phyloP scores from a whole-genome alignment of 2,888 invertebrate genomes.

The Melanchra persicariae region DNA sequence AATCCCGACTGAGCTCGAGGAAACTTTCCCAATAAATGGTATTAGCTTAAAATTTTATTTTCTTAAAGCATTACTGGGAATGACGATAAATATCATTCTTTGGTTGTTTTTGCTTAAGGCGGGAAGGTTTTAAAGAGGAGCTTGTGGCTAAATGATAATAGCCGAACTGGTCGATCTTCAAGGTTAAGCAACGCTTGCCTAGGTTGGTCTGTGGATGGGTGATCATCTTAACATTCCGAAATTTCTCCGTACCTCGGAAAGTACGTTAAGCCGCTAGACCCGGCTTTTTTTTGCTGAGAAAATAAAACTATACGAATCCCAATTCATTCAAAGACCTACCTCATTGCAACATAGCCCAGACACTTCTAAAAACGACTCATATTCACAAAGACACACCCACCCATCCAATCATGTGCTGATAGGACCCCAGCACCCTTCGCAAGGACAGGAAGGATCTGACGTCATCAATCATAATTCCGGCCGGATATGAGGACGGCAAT shows the following conservation, averaged over 20 bases:
- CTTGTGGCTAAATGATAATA: too few relatives aligned
- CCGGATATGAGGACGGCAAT: constrained; percentile 61
- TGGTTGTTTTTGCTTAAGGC: constrained; percentile 35
- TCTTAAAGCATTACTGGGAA: constrained; percentile 56
- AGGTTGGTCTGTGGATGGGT: too few relatives aligned
- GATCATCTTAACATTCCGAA: too few relatives aligned
- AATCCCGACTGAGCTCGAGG: constrained; percentile 46
- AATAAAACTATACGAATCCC: too few relatives aligned
- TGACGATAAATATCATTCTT: constrained; percentile 57
- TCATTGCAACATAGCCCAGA: too few relatives aligned
- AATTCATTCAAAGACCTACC: too few relatives aligned
- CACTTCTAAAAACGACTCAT: too few relatives aligned
- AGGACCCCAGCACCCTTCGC: constrained; percentile 24
- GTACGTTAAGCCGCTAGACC: too few relatives aligned
- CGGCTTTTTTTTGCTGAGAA: too few relatives aligned
- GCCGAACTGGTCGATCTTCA: too few relatives aligned
- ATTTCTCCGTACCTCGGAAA: too few relatives aligned
- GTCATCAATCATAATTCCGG: constrained; percentile 66
- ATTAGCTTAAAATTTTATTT: constrained; percentile 67
- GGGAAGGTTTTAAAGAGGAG: neutral
- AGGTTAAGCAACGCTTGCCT: too few relatives aligned
- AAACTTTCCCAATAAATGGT: constrained; percentile 63
- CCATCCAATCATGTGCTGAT: constrained; percentile 46
- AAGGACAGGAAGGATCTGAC: constrained; percentile 53
- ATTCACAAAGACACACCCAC: constrained; percentile 25